Base-by-base conservation (phyloP, 2,888 invertebrate species). In the Tillus elongatus region DNA sequence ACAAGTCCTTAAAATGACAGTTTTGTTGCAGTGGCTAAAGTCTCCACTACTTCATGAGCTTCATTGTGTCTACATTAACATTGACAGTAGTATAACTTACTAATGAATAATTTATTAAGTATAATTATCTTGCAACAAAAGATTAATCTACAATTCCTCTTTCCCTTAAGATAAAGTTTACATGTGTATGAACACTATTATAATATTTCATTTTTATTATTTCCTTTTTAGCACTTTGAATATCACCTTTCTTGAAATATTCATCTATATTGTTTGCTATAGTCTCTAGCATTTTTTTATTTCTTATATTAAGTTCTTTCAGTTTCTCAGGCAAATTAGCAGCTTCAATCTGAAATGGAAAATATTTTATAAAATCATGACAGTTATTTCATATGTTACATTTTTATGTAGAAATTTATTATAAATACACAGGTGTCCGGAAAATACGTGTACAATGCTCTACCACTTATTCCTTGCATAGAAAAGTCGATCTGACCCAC, bases 141-240 rank as follows among this genome's bases (percentile, higher is more conserved):
- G 24, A 19, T 61, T 52, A 66, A 44, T 66, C 63, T 29, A 74
- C 71, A 46, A 77, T 71, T 19, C 77, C 77, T 63, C 70, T 70
- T 54, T 64, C 71, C 45, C 74, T 63, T 51, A 79, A 71, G 15
- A 71, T 54, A 15, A 64, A 68, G 67, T 86, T 87, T 43, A 92
- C 79, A 67, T 83, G 83, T 24, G 67, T 73, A 42, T 82, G 77
- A 55, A 93, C 77, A 60, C 85, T 90, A 10, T 74, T 70, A 53
- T 81, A 87, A 68, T 92, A 95, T 60, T 90, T 90, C 76, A 93
- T 79, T 61, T 76, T 73, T 29, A 80, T 73, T 13, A 92, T 67
- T 36, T 77, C 61, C 36, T 67, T 60, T 51, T 79, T 80, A 0
- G 88, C 89, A 45, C 59, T 64, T 4, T 72, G 64, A 39, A 82